phyloP scores from a whole-genome alignment of 2,113 vertebrate species.

The mouse (Mus musculus) region DNA sequence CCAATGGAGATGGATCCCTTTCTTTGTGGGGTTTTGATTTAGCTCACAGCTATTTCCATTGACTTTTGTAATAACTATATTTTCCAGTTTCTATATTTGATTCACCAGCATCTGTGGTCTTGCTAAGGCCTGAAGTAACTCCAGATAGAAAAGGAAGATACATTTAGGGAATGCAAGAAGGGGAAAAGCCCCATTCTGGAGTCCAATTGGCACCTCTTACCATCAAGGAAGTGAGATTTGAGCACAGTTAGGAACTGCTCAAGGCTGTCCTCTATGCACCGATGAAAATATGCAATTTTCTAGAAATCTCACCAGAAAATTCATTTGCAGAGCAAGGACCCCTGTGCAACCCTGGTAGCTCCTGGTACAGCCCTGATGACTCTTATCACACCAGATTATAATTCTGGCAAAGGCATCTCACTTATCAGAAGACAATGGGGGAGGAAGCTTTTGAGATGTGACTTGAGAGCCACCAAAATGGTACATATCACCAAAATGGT shows the following conservation, averaged over 20 bases:
- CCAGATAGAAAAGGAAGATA: not conserved
- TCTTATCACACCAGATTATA: not conserved
- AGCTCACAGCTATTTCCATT: not conserved
- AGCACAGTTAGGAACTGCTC: not conserved
- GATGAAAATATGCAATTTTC: not conserved
- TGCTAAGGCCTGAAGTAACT: not conserved
- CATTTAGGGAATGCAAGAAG: not conserved
- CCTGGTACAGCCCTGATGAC: not conserved
- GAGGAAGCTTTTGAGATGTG: not conserved
- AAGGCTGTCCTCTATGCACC: not conserved
- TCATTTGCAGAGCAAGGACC: not conserved
- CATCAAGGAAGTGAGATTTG: not conserved
- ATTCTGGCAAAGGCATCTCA: not conserved
- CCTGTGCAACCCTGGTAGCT: not conserved
- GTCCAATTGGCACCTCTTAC: too few relatives aligned
- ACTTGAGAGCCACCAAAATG: not conserved
- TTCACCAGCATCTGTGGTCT: not conserved
- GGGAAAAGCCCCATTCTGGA: not conserved
- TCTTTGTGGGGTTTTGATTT: not conserved
- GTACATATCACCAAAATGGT: too few relatives aligned
- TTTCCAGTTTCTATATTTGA: not conserved
- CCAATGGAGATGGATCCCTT: constrained; percentile 48
- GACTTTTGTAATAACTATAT: not conserved
- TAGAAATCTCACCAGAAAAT: not conserved
- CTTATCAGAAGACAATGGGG: not conserved